Evolutionary conservation across 2,888 invertebrate species (phyloP).

Genomic region (Escarpia spicata): DNA sequence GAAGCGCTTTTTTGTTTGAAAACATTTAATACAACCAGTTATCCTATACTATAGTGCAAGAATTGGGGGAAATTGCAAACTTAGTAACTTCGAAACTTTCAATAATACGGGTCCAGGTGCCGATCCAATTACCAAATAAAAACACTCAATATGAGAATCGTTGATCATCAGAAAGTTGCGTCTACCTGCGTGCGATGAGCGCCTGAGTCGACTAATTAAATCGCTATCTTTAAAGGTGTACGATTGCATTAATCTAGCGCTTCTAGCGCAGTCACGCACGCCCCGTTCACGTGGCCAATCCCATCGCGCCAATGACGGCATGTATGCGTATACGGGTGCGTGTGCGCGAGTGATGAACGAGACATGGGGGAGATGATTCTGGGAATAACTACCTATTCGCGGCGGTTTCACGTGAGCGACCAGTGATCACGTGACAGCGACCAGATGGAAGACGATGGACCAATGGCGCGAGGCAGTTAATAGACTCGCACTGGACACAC

Average conservation of each 20-base stretch:
- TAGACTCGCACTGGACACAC: not conserved
- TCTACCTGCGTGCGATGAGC: not conserved
- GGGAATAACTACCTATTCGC: not conserved
- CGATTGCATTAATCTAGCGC: not conserved
- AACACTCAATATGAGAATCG: not conserved
- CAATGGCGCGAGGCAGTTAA: not conserved
- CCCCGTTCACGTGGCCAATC: not conserved
- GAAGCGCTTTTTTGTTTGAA: not conserved
- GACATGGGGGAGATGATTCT: not conserved
- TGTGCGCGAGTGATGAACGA: not conserved
- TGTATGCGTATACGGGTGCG: not conserved
- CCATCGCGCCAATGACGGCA: not conserved
- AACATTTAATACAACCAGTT: not conserved
- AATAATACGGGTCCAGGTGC: not conserved
- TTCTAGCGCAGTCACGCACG: not conserved
- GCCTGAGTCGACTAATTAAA: not conserved
- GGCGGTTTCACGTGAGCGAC: not conserved
- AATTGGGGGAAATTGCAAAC: not conserved
- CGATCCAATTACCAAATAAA: not conserved
- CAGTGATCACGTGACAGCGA: not conserved
- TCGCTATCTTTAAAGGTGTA: slow-evolving; percentile 11
- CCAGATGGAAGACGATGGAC: not conserved
- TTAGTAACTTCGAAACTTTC: not conserved
- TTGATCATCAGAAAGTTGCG: not conserved
- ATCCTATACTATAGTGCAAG: not conserved